Evolutionary conservation across 2,888 invertebrate genomes (phyloP).

Genomic region (Kryphioiulus occultus): DNA sequence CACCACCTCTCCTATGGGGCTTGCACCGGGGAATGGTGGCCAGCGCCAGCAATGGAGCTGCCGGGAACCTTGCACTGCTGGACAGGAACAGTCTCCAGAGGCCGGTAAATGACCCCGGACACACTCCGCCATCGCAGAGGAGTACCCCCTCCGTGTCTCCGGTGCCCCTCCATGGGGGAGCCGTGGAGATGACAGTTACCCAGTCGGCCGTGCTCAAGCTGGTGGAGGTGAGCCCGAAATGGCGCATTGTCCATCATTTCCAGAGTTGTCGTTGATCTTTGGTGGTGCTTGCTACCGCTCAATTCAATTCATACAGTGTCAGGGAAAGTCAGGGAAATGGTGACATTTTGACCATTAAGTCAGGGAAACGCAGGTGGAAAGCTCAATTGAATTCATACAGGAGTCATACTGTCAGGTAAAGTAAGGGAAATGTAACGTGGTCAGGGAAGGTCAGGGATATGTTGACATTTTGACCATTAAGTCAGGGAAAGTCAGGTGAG

Average conservation of each 20-base stretch:
- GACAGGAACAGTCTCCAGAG: constrained; percentile 53
- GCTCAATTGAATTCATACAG: too few relatives aligned
- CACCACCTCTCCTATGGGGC: constrained; percentile 51
- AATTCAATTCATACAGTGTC: too few relatives aligned
- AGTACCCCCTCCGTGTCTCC: constrained; percentile 59
- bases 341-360: too few relatives aligned
- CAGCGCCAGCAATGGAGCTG: constrained; percentile 54
- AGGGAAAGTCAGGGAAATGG: too few relatives aligned
- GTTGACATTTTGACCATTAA: too few relatives aligned
- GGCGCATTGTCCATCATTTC: background rate
- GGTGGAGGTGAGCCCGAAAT: constrained; percentile 60
- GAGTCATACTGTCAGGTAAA: too few relatives aligned
- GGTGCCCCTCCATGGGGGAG: constrained; percentile 51
- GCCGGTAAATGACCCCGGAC: constrained; percentile 56
- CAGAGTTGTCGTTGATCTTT: too few relatives aligned
- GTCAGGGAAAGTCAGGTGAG: too few relatives aligned
- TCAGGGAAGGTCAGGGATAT: too few relatives aligned
- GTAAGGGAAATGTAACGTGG: too few relatives aligned
- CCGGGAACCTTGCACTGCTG: constrained; percentile 55
- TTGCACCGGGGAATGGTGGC: constrained; percentile 39
- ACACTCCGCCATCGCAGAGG: constrained; percentile 56
- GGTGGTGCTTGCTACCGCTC: too few relatives aligned
- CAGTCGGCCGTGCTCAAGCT: constrained; percentile 62
- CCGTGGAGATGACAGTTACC: constrained; percentile 61
- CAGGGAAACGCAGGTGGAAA: too few relatives aligned